These are phyloP conservation scores for Epinotia bilunana DNA, from an alignment of 2,888 invertebrate species.

Conservation along the genomic window DNA sequence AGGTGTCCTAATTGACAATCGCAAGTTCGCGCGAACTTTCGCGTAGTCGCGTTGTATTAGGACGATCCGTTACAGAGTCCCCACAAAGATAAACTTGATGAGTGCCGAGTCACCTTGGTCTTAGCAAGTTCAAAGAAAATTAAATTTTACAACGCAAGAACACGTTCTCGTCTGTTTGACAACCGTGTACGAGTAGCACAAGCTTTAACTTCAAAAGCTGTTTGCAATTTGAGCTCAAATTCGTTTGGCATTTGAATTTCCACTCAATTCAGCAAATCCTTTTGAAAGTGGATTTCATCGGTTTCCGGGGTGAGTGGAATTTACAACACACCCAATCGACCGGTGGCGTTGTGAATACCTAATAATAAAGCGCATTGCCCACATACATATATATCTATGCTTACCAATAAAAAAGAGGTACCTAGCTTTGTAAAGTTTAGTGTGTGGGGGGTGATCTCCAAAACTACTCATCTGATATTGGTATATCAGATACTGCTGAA, in stretches of 20 bases:
- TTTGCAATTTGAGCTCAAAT: neutral
- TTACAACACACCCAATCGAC: neutral
- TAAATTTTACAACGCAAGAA: neutral
- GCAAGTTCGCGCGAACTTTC: too few relatives aligned
- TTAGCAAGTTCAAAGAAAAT: neutral
- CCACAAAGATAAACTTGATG: neutral
- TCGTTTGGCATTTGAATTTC: conserved; percentile 10
- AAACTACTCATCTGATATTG: too few relatives aligned
- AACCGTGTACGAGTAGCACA: neutral
- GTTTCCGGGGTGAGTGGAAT: neutral
- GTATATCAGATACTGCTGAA: too few relatives aligned
- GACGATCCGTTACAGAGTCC: neutral
- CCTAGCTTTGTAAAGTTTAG: too few relatives aligned
- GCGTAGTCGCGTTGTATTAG: too few relatives aligned
- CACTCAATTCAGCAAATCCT: conserved; percentile 7
- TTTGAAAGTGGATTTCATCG: neutral
- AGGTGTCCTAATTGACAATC: too few relatives aligned
- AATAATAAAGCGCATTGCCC: neutral
- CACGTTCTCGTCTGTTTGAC: neutral
- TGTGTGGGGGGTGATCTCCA: too few relatives aligned
- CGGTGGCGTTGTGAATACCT: neutral
- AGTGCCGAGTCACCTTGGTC: neutral
- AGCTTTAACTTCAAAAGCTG: conserved; percentile 9
- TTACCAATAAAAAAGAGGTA: neutral
- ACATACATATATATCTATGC: neutral